These are phyloP conservation scores for Karalla daura DNA, from an alignment of 2,797 vertebrate genomes.

Conservation along the genomic window DNA sequence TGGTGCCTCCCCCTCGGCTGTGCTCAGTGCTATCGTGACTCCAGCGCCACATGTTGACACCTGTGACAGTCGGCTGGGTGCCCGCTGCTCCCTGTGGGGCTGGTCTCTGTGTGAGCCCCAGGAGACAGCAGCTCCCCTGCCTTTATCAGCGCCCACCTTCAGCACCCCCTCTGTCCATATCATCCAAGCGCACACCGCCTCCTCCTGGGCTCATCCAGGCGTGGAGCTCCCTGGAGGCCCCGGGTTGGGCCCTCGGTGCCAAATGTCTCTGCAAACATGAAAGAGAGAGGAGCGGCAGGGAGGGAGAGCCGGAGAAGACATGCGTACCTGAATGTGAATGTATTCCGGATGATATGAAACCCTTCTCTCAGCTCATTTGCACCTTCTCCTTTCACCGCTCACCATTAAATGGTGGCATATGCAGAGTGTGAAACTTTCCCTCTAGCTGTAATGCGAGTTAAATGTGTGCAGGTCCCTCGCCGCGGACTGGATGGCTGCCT, in stretches of 20 bases:
- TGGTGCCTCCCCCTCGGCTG: conserved; percentile 9
- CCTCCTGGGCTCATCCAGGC: conserved; percentile 43
- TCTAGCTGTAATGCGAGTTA: conserved; percentile 27
- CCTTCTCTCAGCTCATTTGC: conserved; percentile 5
- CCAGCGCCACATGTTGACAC: conserved; percentile 32
- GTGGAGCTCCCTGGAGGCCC: conserved; percentile 26
- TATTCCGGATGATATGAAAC: background rate
- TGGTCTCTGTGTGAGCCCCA: conserved; percentile 4
- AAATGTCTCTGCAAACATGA: conserved; percentile 6
- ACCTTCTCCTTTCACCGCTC: conserved; percentile 4
- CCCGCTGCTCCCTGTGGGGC: conserved; percentile 18
- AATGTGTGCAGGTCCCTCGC: conserved; percentile 31
- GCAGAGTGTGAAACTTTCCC: conserved; percentile 18
- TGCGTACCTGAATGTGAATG: background rate
- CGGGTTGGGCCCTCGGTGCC: conserved; percentile 1
- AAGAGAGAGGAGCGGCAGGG: conserved; percentile 1
- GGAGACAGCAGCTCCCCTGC: conserved; percentile 37
- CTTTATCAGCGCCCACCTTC: conserved; percentile 39
- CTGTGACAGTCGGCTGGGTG: conserved; percentile 45
- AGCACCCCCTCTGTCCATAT: conserved; percentile 39
- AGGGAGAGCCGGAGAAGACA: background rate
- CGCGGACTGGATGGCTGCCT: conserved; percentile 34
- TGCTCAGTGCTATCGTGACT: conserved; percentile 30
- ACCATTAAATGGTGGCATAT: conserved; percentile 15
- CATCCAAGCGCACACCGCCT: conserved; percentile 31